phyloP scores from a whole-genome alignment of 2,888 invertebrate genomes.

The Clitarchus hookeri region DNA sequence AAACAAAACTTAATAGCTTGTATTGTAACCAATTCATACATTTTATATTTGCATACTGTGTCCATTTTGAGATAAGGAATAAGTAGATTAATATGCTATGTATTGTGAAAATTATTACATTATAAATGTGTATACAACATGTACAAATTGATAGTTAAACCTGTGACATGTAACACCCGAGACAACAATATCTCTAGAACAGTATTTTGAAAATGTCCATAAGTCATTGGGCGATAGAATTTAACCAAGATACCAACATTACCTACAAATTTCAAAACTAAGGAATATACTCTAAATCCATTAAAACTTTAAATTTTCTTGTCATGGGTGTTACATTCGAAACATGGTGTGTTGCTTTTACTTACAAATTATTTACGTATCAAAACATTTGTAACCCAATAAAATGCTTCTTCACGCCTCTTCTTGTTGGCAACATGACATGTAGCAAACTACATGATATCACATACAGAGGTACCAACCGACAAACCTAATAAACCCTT shows the following conservation, averaged over 20 bases:
- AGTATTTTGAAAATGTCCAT: neutral
- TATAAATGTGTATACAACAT: neutral
- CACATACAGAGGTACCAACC: neutral
- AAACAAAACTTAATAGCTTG: too few relatives aligned
- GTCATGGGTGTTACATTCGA: neutral
- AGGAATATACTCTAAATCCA: neutral
- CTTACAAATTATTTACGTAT: slow-evolving; percentile 17
- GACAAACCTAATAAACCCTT: neutral
- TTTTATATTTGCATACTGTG: too few relatives aligned
- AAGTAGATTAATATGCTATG: too few relatives aligned
- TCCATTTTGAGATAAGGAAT: neutral
- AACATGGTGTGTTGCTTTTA: neutral
- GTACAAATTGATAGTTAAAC: neutral
- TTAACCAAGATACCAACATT: slow-evolving; percentile 20
- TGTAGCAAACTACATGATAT: neutral
- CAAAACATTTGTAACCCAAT: neutral
- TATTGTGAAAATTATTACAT: neutral
- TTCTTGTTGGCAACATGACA: slow-evolving; percentile 3
- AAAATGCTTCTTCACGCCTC: neutral
- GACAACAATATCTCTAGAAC: neutral
- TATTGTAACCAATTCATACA: too few relatives aligned
- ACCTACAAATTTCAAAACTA: neutral
- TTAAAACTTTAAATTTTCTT: neutral
- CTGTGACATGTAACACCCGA: slow-evolving; percentile 21
- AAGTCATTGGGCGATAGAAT: neutral